These are phyloP conservation scores for Lasaia peninsularis DNA, from an alignment of 1,140 invertebrate species.

Conservation along the genomic window DNA sequence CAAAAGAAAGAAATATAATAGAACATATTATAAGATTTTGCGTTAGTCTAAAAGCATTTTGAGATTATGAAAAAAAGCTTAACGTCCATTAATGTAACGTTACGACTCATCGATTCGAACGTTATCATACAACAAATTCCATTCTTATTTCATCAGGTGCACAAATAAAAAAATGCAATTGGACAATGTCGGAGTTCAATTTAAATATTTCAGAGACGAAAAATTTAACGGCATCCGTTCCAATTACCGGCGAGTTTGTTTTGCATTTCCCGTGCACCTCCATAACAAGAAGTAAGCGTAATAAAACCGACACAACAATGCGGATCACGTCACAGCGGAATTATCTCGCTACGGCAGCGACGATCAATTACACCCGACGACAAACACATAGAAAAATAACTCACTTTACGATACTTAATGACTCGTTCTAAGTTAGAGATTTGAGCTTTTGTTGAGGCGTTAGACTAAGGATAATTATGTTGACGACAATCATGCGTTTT, in stretches of 20 bases:
- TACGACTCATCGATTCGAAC: no score
- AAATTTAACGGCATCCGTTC: constrained; percentile 46
- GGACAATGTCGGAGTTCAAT: constrained; percentile 21
- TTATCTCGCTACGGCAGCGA: constrained; percentile 62
- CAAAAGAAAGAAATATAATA: no score
- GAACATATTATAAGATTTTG: no score
- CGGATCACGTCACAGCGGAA: constrained; percentile 65
- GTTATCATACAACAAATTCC: not conserved
- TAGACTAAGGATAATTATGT: no score
- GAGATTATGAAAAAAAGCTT: no score
- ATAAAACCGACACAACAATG: constrained; percentile 60
- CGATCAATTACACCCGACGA: constrained; percentile 70
- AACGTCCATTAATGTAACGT: no score
- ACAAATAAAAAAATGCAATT: not conserved
- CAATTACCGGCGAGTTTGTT: constrained; percentile 56
- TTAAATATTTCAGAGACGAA: constrained; percentile 27
- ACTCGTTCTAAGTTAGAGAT: not conserved
- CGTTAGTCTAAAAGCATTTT: no score
- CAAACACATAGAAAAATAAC: constrained; percentile 54
- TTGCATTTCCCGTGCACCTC: constrained; percentile 55
- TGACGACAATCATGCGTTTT: no score
- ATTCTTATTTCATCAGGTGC: not conserved
- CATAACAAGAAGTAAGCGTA: constrained; percentile 37
- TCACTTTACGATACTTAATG: constrained; percentile 5
- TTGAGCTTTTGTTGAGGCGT: no score